Evolutionary conservation across 1,140 invertebrate species (phyloP).

Genomic region (Drosophila lacertosa): DNA sequence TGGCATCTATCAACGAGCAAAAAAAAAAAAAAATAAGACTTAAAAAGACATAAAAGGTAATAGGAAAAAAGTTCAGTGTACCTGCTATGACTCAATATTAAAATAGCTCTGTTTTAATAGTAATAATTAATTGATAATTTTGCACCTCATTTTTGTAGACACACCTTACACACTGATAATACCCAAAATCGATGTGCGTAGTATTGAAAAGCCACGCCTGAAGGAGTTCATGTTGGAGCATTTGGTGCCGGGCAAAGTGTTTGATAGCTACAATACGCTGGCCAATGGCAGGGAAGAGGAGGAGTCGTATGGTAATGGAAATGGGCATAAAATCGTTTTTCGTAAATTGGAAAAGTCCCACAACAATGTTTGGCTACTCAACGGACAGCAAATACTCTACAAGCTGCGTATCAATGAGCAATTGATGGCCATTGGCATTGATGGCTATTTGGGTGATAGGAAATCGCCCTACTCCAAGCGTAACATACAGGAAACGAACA

Average conservation of each 20-base stretch:
- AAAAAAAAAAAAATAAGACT: background rate
- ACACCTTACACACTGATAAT: constrained; percentile 86
- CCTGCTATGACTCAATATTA: too few relatives aligned
- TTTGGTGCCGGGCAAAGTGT: constrained; percentile 85
- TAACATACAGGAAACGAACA: constrained; percentile 84
- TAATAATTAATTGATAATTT: constrained; percentile 40
- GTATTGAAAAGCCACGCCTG: constrained; percentile 84
- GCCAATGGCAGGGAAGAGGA: constrained; percentile 82
- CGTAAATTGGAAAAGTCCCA: constrained; percentile 85
- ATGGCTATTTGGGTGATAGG: constrained; percentile 83
- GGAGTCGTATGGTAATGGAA: constrained; percentile 80
- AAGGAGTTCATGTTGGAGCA: constrained; percentile 86
- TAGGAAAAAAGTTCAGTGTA: background rate
- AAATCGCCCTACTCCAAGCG: constrained; percentile 83
- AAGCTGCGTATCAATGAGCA: constrained; percentile 81
- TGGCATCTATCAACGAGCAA: background rate
- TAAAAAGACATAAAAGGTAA: background rate
- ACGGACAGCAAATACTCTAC: constrained; percentile 82
- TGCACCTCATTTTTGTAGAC: constrained; percentile 84
- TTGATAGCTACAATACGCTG: constrained; percentile 84
- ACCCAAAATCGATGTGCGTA: constrained; percentile 85
- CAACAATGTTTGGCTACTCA: constrained; percentile 84
- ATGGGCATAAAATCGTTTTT: constrained; percentile 84
- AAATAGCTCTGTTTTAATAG: too few relatives aligned
- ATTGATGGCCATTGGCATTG: constrained; percentile 80